Evolutionary conservation across 2,113 vertebrate species (phyloP).

Genomic region (Melanerpes aurifrons): DNA sequence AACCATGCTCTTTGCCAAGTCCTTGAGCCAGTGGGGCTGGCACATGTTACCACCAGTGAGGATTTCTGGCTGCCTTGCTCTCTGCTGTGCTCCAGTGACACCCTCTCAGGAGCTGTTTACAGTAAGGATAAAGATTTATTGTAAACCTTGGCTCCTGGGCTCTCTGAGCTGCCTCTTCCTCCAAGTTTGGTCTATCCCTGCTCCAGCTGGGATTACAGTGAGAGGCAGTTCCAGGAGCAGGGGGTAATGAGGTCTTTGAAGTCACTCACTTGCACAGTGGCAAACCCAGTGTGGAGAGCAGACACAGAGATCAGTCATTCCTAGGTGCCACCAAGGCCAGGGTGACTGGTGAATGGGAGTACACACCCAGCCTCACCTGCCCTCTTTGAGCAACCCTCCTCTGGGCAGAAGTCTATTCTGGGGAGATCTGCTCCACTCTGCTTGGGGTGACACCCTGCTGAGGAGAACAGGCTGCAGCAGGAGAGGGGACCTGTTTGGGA

Average conservation of each 20-base stretch:
- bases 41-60: background rate
- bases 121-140: constrained; percentile 31
- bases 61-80: background rate
- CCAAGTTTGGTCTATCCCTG: background rate
- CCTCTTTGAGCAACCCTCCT: background rate
- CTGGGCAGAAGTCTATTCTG: background rate
- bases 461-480: background rate
- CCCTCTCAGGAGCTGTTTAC: constrained; percentile 34
- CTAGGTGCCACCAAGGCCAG: background rate
- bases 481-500: background rate
- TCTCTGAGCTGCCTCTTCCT: constrained; percentile 9
- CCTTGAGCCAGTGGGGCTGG: background rate
- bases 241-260: background rate
- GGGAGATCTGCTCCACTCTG: background rate
- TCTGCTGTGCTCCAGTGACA: background rate
- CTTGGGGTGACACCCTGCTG: background rate
- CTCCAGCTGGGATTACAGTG: background rate
- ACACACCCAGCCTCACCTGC: background rate
- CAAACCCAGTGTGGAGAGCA: background rate
- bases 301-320: background rate
- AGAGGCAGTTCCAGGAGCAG: background rate
- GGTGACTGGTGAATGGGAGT: background rate
- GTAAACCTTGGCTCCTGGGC: constrained; percentile 3
- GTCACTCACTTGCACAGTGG: rapidly evolving
- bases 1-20: background rate